Base-by-base conservation (phyloP, 2,113 vertebrate genomes). In the Jaculus jaculus region DNA sequence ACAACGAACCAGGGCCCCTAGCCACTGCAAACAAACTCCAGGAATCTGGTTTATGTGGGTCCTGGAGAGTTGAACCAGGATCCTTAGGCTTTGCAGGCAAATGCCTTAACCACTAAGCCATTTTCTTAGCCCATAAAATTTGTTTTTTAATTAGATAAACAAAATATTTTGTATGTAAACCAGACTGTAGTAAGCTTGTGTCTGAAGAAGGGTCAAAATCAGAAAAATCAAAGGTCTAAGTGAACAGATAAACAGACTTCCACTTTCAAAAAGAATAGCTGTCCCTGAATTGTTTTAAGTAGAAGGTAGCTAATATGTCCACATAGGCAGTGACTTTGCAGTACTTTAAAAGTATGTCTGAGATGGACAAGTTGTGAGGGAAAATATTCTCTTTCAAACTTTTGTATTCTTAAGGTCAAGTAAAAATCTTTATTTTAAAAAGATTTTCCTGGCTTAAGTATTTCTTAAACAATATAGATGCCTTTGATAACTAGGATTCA, bases 161-260 rank as follows among this genome's bases (percentile, higher is more conserved):
- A 77, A 94, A 92, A 89, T 91, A 85, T 63, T 91, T 93, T 93
- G 15, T 93, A 60, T 88, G 84, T 80, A 72, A 96, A 87, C n/a
- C 73, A 94, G 51, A 51, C 68, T 88, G 32, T 61, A 51, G 21
- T 86, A 10, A 13, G 81, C 10, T 91, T 81, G 13, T 47, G 47
- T 66, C 37, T 86, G 75, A 65, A 87, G 65, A 47, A 20, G 39
- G 17, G 5, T 73, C 11, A 77, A 30, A 75, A 65, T 75, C 60
- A 58, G 63, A 83, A n/a, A 87, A 34, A 54, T 54, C 54, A 54
- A 16, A 66, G 4, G 20, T 74, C 18, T 24, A 32, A 74, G 39
- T 51, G 30, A 66, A 26, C 37, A 87, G 85, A 47, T 87, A 65
- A 75, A 37, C 60, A 69, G 42, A 39, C 54, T 83, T 94, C n/a